Base-by-base conservation (phyloP, 2,888 invertebrate genomes). In the Resseliella maxima region DNA sequence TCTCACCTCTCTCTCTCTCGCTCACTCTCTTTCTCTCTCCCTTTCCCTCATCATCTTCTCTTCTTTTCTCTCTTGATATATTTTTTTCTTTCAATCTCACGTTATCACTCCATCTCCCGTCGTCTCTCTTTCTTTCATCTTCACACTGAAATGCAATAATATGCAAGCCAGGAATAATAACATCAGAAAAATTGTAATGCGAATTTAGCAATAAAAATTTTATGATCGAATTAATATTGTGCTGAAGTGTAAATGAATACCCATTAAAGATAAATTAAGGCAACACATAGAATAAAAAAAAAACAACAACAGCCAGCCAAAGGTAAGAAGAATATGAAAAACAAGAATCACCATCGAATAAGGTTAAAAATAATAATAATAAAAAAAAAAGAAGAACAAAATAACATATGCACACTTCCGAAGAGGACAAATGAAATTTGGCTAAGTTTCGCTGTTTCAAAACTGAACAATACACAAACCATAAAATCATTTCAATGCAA, bases 201-300 rank as follows among this genome's bases (percentile, higher is more conserved):
- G 59, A 59, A 59, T 35, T 72, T 35, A 27, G 27, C 15, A 72
- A 72, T 72, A 72, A 72, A 59, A 72, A 31, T 72, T 72, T 72
- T 72, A 72, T 72, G 72, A 72, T 72, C n/a, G 72, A 72, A 72
- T 72, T 72, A 72, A 72, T 72, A 72, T 72, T 31, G 72, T 72
- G 72, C 72, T 72, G 72, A 72, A 72, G 72, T 72, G 72, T 72
- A 72, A 72, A 72, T 72, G 72, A 72, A 72, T 72, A 31, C 31
- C 31, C 72, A 72, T 72, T 72, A 72, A 72, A 72, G 72, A 72
- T 72, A 72, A 72, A 72, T 35, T 31, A 72, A 2, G 31, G 31
- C 15, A 27, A 72, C 15, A 31, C 31, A 18, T 50, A 50, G 8
- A 50, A 50, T 6, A 50, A 15, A 72, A 27, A 72, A 72, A 72